Conservation (phyloP, 37 sponge, comb jelly and placozoan genomes). For the Oopsacas minuta region DNA sequence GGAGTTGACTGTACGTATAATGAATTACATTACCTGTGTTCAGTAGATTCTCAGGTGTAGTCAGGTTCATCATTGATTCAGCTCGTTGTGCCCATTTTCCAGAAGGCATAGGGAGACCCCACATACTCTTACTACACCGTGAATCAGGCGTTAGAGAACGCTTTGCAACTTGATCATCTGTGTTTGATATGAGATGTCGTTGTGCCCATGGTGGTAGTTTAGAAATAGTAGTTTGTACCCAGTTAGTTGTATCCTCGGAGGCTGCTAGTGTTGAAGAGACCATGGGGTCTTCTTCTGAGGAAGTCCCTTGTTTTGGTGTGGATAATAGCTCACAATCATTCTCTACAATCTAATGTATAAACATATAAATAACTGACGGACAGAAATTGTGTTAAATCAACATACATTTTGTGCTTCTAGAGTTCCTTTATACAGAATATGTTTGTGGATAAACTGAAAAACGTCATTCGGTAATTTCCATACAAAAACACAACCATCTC, state of each 20-base stretch:
- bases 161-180: neutral
- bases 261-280: neutral
- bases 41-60: neutral
- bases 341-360: neutral
- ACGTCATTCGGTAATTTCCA: neutral
- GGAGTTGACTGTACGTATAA: too few relatives aligned
- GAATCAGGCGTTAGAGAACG: neutral
- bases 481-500: neutral
- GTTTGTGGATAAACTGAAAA: neutral
- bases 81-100: slow-evolving; percentile 3
- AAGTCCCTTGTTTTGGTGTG: neutral
- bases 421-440: neutral
- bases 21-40: neutral
- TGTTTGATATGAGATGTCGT: neutral
- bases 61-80: neutral
- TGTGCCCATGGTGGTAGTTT: neutral
- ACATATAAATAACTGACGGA: neutral
- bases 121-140: neutral
- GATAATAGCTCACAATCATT: neutral
- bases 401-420: neutral
- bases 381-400: neutral
- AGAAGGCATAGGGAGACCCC: slow-evolving; percentile 9
- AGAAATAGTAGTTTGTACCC: neutral
- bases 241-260: neutral
- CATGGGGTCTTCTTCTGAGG: neutral